Base-by-base conservation (phyloP, 2,888 invertebrate genomes). In the Clanis bilineata region DNA sequence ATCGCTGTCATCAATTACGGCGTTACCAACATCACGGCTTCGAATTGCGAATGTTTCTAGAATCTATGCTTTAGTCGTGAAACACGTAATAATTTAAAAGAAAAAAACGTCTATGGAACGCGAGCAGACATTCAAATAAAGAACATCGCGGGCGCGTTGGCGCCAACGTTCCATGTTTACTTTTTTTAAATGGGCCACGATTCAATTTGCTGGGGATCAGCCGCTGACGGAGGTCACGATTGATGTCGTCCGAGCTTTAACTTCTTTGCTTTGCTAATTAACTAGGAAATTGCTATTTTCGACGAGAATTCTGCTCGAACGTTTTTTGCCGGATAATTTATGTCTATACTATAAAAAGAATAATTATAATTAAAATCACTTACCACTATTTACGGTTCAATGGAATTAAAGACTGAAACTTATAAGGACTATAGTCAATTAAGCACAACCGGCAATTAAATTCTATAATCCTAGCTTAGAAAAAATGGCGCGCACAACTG, bases 161-260 rank as follows among this genome's bases (percentile, higher is more conserved):
- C 91, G 91, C 91, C 91, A 90, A 87, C 89, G 85, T 85, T 86
- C 85, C 81, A 79, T 73, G 82, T 79, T 83, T 83, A 79, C 85
- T 87, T 88, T 88, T 88, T 87, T 82, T 83, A 79, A 83, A 80
- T 79, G 82, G 76, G 70, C 82, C 84, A 83, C 83, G 85, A 83
- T 88, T 89, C 88, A 90, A 90, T 90, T 90, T 90, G 88, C 88
- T 86, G 74, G 65, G 75, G 77, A 80, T 82, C 85, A 79, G 71
- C 72, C 77, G 76, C 73, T 71, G 59, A 59, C 59, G 73, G 77
- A 80, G 82, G 82, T 82, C 86, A 84, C 78, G 80, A 77, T 80
- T 77, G 76, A 77, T 73, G 76, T 72, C 67, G 72, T 73, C 71
- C 64, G 60, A 51, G 70, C 64, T 71, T 68, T 69, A 70, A 72